Percentiles rank a stretch among this genome's conserved stretches.
Conservation (phyloP, 2,888 invertebrate species). For the Allacma fusca region DNA sequence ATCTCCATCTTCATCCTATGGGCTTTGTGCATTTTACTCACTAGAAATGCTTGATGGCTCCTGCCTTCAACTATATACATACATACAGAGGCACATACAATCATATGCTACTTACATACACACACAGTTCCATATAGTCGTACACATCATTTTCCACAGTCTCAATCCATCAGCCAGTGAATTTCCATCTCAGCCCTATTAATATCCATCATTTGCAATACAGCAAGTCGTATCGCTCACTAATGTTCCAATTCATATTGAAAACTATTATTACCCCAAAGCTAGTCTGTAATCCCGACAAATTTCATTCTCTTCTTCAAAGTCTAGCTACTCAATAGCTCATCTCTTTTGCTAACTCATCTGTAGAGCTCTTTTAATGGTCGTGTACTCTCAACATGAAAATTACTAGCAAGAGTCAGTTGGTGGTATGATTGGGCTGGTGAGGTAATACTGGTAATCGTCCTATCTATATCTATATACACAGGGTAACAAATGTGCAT, state of each 20-base stretch:
- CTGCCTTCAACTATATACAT: background rate
- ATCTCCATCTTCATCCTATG: background rate
- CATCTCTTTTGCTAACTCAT: background rate
- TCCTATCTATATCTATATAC: no score
- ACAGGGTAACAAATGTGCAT: no score
- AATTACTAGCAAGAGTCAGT: no score
- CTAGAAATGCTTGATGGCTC: background rate
- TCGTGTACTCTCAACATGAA: no score
- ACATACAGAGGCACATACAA: background rate
- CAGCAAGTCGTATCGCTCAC: conserved; percentile 23
- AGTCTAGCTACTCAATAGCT: background rate
- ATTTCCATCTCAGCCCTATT: conserved; percentile 45
- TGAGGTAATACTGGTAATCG: no score
- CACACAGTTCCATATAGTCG: background rate
- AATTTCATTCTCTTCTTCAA: conserved; percentile 14
- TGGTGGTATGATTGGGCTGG: no score
- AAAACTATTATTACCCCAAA: conserved; percentile 47
- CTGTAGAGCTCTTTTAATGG: background rate
- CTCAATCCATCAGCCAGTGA: conserved; percentile 38
- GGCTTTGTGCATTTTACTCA: background rate
- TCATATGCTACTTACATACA: background rate
- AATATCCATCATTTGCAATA: conserved; percentile 51
- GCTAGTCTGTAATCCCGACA: conserved; percentile 27
- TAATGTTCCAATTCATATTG: conserved; percentile 52
- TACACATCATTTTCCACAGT: background rate